phyloP scores from a whole-genome alignment of 2,113 vertebrate genomes.

The Chelonoidis abingdonii region DNA sequence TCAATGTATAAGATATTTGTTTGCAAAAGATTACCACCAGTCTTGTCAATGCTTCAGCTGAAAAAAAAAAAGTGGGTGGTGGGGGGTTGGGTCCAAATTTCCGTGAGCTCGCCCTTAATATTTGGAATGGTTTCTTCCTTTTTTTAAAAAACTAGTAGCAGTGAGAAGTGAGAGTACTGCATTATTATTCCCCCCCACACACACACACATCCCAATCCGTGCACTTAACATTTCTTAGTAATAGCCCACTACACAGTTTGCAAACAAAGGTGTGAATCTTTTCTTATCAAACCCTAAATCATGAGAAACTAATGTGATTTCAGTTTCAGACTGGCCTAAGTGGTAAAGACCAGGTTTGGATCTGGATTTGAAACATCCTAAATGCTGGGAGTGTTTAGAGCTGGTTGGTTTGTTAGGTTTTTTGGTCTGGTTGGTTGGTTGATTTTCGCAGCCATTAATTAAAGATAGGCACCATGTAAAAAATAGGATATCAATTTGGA shows the following conservation, averaged over 20 bases:
- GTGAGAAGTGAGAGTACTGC: background rate
- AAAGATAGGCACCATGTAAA: background rate
- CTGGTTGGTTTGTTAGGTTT: background rate
- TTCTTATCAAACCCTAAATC: background rate
- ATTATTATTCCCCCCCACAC: background rate
- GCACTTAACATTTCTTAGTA: background rate
- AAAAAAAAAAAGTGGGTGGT: background rate
- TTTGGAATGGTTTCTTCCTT: background rate
- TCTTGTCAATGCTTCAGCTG: background rate
- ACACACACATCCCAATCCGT: background rate
- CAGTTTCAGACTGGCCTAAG: background rate
- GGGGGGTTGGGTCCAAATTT: background rate
- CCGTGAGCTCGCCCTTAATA: background rate
- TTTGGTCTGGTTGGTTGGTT: too few species aligned
- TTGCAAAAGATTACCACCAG: background rate
- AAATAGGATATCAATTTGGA: background rate
- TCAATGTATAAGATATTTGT: background rate
- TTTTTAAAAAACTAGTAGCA: background rate
- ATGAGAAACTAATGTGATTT: background rate
- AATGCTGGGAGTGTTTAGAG: background rate
- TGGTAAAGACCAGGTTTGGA: background rate
- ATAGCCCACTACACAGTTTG: background rate
- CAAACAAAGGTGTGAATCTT: background rate
- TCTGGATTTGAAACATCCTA: background rate
- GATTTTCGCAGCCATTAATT: background rate